Base-by-base conservation (phyloP, 2,888 invertebrate genomes). In the Thymelicus sylvestris region DNA sequence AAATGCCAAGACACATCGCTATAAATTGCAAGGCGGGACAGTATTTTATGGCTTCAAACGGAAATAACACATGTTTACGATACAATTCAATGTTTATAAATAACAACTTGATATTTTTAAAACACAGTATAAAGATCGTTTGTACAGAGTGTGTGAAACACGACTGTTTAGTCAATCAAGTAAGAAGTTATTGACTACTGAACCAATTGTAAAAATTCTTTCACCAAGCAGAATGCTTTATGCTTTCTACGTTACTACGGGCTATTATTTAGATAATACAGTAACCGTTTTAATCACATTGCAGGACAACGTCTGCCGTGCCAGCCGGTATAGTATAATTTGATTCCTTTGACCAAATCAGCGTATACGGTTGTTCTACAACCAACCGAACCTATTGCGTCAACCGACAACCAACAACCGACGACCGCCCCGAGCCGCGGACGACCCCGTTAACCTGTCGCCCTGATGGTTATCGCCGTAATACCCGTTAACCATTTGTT, bases 391-490 rank as follows among this genome's bases (percentile, higher is more conserved):
- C 10, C n/a, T 38, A 48, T 66, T 66, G 66, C 66, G 48, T 60
- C 48, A 66, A 41, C 31, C 15, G 15, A 12, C 12, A 44, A 44
- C 44, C 44, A 44, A 8, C 41, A 39, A 55, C 31, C 65, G 39
- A 52, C 52, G 47, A n/a, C 57, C 44, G 66, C 50, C 60, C 48
- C 63, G 12, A 64, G 63, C 64, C 72, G 52, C 62, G 67, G 44
- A 68, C 73, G 76, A 80, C 79, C 80, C 80, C 78, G 78, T 79
- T 82, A 82, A 85, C 80, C 81, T 83, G 85, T 83, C 85, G 76
- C 79, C 76, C 68, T 75, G 76, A 77, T 72, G 74, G 76, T 77
- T 80, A 79, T 73, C 72, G 68, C 71, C 70, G 61, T 75, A 76
- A 67, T 73, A 75, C 74, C 75, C 39, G 65, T 66, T 74, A 64